Base-by-base conservation (phyloP, 2,113 vertebrate species). In the Toxotes jaculatrix region DNA sequence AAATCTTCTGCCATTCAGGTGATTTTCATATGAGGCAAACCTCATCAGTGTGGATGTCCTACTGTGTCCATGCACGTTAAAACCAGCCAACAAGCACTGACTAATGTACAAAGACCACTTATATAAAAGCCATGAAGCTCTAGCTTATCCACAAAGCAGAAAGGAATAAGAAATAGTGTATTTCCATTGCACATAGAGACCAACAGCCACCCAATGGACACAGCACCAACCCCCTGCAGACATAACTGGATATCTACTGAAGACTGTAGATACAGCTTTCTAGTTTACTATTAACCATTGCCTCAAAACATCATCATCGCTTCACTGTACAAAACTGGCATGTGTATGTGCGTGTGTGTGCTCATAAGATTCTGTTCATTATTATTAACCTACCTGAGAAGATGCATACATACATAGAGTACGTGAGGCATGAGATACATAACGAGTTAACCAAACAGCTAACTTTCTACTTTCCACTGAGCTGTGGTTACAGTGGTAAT, bases 41-140 rank as follows among this genome's bases (percentile, higher is more conserved):
- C 68, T 77, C 47, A 45, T 47, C 2, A 1, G 7, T 43, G 36
- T 73, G 59, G 59, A 47, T 38, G 51, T 61, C 53, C 40, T 64
- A 64, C 59, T 69, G 47, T 63, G 14, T 82, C 51, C 74, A 38
- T 32, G 79, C 77, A 66, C 82, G 78, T 92, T 85, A 83, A 85
- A 83, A 61, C 17, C 61, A 86, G 70, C 68, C 55, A 34, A 42
- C 31, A 68, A 43, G 60, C 71, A 71, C 64, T 68, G 63, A 87
- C 40, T 69, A 53, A 73, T 43, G 8, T 57, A 59, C 27, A n/a
- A 49, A 38, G 51, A 77, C n/a, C 61, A 83, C 64, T 45, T 36
- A 69, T 4, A 14, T 72, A 82, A 88, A 93, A 91, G 88, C 88
- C 87, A 91, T 88, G 74, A 32, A 71, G 81, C 60, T 69, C 80